Evolutionary conservation across 2,797 vertebrate genomes (phyloP).

Genomic region (Dromococcyx pavoninus): DNA sequence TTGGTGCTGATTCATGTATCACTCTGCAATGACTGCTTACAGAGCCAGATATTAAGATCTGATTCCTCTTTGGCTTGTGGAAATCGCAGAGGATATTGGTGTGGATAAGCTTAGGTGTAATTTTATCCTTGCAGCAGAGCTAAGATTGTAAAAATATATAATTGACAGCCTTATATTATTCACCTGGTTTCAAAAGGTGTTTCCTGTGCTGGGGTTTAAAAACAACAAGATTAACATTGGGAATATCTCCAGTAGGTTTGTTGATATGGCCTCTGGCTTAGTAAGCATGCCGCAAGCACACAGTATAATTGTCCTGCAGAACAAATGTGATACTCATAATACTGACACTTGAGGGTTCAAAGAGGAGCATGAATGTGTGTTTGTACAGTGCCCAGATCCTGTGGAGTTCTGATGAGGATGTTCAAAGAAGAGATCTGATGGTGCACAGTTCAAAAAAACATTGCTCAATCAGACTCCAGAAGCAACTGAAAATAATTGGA

Average conservation of each 20-base stretch:
- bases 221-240: not conserved
- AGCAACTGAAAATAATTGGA: not conserved
- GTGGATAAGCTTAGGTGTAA: not conserved
- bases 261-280: not conserved
- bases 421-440: not conserved
- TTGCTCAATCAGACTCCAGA: not conserved
- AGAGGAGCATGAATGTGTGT: not conserved
- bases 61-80: not conserved
- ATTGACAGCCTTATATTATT: not conserved
- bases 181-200: not conserved
- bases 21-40: not conserved
- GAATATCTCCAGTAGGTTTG: not conserved
- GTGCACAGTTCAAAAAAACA: not conserved
- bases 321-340: not conserved
- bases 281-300: not conserved
- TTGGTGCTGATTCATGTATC: not conserved
- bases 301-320: not conserved
- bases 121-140: not conserved
- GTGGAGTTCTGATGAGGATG: not conserved
- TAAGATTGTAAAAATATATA: not conserved
- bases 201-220: not conserved
- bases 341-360: not conserved
- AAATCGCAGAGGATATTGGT: not conserved
- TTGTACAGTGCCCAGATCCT: not conserved
- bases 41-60: not conserved